Conservation (phyloP, 2,113 vertebrate genomes). For the Caloenas nicobarica region DNA sequence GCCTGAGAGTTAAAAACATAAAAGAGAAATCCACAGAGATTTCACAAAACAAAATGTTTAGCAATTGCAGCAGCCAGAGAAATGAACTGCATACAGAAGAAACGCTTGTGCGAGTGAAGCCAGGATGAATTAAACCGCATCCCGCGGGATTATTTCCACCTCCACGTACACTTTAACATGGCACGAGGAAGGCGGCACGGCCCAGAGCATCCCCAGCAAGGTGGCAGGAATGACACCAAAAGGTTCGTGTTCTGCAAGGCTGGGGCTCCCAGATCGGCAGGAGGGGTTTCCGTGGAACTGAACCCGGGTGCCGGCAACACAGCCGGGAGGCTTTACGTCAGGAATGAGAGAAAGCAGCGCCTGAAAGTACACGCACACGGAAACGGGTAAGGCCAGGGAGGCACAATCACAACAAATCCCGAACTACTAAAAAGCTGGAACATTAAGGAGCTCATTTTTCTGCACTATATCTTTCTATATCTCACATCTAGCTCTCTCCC, state of each 20-base stretch:
- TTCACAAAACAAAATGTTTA: neutral
- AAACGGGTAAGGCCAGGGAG: rapidly evolving
- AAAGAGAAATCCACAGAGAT: neutral
- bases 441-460: neutral
- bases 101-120: neutral
- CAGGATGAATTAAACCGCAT: neutral
- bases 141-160: neutral
- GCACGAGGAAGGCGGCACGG: neutral
- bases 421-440: neutral
- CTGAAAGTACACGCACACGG: neutral
- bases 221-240: neutral
- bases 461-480: neutral
- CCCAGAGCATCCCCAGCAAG: neutral
- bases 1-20: neutral
- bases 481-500: neutral
- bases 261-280: neutral
- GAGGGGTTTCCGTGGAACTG: neutral
- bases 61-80: neutral
- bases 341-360: neutral
- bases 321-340: neutral
- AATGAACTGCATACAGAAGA: neutral
- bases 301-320: neutral
- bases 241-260: neutral
- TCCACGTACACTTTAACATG: neutral
- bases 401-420: neutral